Conservation (phyloP, 2,113 vertebrate species). For the Callocephalon fimbriatum region DNA sequence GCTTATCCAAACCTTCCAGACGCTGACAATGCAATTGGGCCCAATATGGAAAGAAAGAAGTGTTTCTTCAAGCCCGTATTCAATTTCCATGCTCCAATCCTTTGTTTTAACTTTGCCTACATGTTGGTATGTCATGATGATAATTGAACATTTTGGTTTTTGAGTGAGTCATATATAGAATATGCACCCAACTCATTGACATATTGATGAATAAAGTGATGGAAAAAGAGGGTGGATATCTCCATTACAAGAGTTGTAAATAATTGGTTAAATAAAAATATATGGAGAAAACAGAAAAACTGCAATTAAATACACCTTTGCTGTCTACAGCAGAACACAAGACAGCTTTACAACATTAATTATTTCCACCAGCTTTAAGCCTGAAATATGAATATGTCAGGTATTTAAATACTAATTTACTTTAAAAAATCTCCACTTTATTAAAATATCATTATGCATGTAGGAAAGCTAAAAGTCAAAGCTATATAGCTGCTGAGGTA, state of each 20-base stretch:
- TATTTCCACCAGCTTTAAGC: slow-evolving; percentile 66
- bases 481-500: slow-evolving; percentile 62
- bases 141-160: slow-evolving; percentile 59
- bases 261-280: slow-evolving; percentile 69
- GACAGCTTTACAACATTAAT: slow-evolving; percentile 69
- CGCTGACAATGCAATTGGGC: not conserved
- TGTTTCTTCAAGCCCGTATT: slow-evolving; percentile 38
- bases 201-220: slow-evolving; percentile 29
- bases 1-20: slow-evolving; percentile 22
- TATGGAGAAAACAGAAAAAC: slow-evolving; percentile 52
- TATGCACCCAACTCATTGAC: slow-evolving; percentile 43
- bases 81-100: slow-evolving; percentile 18
- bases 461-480: slow-evolving; percentile 75
- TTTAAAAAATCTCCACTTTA: slow-evolving; percentile 71
- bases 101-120: slow-evolving; percentile 64
- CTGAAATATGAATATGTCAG: slow-evolving; percentile 75
- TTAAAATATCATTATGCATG: slow-evolving; percentile 76
- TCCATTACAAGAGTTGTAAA: slow-evolving; percentile 47
- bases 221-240: slow-evolving; percentile 22
- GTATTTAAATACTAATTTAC: slow-evolving; percentile 77
- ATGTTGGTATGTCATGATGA: slow-evolving; percentile 33
- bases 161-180: slow-evolving; percentile 45
- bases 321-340: slow-evolving; percentile 32
- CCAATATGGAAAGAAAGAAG: not conserved
- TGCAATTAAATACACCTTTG: slow-evolving; percentile 57